Percentiles rank a stretch among this genome's conserved stretches.
phyloP scores from a whole-genome alignment of 2,888 invertebrate species.

The Leptopilina myrica region DNA sequence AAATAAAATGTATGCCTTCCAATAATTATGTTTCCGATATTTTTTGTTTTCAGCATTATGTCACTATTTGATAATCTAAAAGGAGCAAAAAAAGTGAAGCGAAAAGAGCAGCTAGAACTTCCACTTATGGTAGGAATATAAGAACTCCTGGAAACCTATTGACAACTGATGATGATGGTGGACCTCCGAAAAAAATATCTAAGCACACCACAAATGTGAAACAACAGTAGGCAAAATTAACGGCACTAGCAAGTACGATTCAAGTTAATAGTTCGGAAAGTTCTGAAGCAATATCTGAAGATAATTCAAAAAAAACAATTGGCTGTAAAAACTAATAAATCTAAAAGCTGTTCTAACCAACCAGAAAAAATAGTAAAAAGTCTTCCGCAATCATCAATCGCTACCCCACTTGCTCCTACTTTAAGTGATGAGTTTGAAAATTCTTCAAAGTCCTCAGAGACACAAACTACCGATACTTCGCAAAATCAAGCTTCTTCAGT shows the following conservation, averaged over 20 bases:
- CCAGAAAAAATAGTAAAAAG: neutral
- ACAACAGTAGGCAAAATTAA: neutral
- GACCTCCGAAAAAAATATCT: neutral
- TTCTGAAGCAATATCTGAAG: neutral
- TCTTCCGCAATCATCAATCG: neutral
- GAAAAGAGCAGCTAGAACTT: too few species aligned
- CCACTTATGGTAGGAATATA: too few species aligned
- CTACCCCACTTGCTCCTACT: neutral
- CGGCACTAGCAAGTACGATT: neutral
- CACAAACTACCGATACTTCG: neutral
- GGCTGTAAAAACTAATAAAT: neutral
- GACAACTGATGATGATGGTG: too few species aligned
- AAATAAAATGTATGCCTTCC: neutral
- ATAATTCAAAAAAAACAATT: neutral
- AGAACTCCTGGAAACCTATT: too few species aligned
- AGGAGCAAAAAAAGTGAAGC: too few species aligned
- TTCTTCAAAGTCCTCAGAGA: neutral
- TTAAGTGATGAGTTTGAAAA: neutral
- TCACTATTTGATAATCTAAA: too few species aligned
- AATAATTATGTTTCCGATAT: neutral
- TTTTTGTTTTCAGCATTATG: too few species aligned
- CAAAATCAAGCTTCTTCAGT: neutral
- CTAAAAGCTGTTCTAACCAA: neutral
- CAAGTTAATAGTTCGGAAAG: neutral
- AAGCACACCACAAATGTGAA: neutral